phyloP scores from a whole-genome alignment of 2,888 invertebrate genomes.

The Caprella mutica region DNA sequence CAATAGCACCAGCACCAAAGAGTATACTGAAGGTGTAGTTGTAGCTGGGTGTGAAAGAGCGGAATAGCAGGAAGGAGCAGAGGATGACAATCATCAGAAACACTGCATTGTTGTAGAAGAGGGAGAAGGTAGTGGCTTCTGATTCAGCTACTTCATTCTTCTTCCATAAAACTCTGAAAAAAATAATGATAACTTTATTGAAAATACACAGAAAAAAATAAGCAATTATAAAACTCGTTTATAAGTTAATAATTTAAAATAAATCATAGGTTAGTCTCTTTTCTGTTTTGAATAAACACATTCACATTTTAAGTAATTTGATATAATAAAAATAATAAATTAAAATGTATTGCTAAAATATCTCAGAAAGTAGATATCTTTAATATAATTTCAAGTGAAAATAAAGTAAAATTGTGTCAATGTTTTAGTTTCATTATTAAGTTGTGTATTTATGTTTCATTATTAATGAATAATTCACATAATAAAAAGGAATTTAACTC shows the following conservation, averaged over 20 bases:
- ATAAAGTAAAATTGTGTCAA: too few species aligned
- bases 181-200: background rate
- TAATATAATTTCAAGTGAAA: too few species aligned
- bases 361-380: too few species aligned
- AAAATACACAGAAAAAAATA: background rate
- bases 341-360: too few species aligned
- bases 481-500: too few species aligned
- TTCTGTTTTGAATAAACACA: too few species aligned
- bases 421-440: too few species aligned
- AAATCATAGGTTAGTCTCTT: too few species aligned
- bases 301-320: too few species aligned
- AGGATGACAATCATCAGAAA: conserved; percentile 87
- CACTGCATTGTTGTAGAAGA: conserved; percentile 97
- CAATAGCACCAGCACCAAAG: conserved; percentile 75
- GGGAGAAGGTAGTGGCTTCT: conserved; percentile 95
- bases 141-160: conserved; percentile 99
- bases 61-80: conserved; percentile 80
- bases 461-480: too few species aligned
- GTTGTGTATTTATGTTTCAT: too few species aligned
- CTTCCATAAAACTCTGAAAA: conserved; percentile 83
- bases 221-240: background rate
- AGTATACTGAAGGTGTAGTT: conserved; percentile 90
- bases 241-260: background rate
- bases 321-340: too few species aligned
- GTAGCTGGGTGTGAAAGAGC: conserved; percentile 30